phyloP scores from a whole-genome alignment of 2,113 vertebrate genomes.

The Fulmarus glacialis region DNA sequence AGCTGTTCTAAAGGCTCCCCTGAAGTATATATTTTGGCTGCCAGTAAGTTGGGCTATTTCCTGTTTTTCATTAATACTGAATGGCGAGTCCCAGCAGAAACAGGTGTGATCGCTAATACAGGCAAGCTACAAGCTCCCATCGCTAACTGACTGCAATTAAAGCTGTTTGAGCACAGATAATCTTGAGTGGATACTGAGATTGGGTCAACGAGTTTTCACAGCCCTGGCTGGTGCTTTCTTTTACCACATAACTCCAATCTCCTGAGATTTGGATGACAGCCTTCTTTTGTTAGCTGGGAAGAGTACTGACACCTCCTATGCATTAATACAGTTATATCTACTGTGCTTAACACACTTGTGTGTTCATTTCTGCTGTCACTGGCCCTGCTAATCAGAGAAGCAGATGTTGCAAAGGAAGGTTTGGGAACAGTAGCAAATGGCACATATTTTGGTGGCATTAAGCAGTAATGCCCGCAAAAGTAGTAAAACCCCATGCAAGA shows the following conservation, averaged over 20 bases:
- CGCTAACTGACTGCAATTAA: neutral
- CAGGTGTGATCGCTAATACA: neutral
- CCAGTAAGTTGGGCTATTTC: neutral
- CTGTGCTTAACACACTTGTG: neutral
- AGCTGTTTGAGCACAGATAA: neutral
- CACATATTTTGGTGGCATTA: neutral
- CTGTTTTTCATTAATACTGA: neutral
- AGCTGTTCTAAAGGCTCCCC: neutral
- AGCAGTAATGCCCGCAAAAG: neutral
- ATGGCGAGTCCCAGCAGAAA: neutral
- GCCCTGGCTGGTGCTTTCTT: neutral
- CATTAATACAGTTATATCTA: neutral
- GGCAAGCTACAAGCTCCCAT: neutral
- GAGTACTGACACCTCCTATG: neutral
- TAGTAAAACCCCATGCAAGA: neutral
- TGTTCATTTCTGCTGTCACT: neutral
- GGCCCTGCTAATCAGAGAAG: neutral
- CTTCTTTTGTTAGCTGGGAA: neutral
- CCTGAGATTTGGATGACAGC: neutral
- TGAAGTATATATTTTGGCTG: neutral
- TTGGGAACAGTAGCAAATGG: neutral
- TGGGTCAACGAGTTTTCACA: neutral
- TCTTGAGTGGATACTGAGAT: neutral
- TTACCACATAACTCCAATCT: neutral
- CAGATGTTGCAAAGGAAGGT: neutral